Evolutionary conservation across 2,888 invertebrate species (phyloP).

Genomic region (Rotaria socialis): DNA sequence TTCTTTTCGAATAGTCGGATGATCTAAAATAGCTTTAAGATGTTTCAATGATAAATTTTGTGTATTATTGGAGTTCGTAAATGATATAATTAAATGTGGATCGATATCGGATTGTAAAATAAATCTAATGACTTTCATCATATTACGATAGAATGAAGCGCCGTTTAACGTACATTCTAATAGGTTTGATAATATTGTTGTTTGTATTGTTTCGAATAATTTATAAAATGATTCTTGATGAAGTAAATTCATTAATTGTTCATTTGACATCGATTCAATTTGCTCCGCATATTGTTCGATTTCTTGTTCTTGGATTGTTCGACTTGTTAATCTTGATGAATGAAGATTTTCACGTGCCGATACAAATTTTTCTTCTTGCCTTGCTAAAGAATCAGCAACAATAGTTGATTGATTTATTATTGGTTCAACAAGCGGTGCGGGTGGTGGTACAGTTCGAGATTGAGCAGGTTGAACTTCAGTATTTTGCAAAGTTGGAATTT

Average conservation of each 20-base stretch:
- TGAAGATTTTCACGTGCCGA: not conserved
- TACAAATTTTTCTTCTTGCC: not conserved
- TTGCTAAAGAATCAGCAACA: not conserved
- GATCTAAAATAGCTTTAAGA: conserved; percentile 10
- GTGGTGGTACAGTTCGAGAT: not conserved
- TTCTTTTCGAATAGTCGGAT: conserved; percentile 18
- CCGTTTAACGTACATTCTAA: conserved; percentile 15
- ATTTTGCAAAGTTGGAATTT: not conserved
- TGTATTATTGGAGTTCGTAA: not conserved
- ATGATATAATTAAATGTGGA: not conserved
- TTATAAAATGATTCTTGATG: not conserved
- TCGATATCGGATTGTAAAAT: conserved; percentile 9
- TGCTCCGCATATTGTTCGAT: conserved; percentile 17
- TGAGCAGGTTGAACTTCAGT: not conserved
- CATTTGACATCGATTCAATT: conserved; percentile 11
- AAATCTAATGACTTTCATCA: not conserved
- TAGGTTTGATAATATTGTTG: not conserved
- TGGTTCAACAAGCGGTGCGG: not conserved
- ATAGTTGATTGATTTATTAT: not conserved
- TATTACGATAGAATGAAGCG: conserved; percentile 6
- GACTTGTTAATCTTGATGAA: not conserved
- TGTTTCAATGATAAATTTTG: not conserved
- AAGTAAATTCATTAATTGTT: not conserved
- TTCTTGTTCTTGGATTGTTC: not conserved
- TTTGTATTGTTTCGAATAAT: not conserved